phyloP scores from a whole-genome alignment of 2,888 invertebrate genomes.

The Eugnorisma glareosa region DNA sequence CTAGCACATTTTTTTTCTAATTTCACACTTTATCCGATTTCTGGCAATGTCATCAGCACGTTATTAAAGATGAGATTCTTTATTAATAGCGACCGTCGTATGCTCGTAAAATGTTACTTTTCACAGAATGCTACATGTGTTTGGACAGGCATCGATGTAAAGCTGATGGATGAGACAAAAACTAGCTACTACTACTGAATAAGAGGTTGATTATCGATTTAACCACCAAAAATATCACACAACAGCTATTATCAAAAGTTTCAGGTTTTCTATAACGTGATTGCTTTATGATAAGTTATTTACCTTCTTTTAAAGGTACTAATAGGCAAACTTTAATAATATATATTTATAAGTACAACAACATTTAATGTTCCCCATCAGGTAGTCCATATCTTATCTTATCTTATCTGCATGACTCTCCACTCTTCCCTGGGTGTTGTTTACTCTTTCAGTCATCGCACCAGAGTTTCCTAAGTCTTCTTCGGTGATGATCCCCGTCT shows the following conservation, averaged over 20 bases:
- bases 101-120: constrained; percentile 57
- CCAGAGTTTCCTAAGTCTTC: neutral
- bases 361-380: neutral
- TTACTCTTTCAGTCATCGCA: neutral
- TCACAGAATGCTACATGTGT: constrained; percentile 35
- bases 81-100: constrained; percentile 44
- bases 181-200: neutral
- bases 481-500: neutral
- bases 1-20: neutral
- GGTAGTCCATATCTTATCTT: neutral
- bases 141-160: constrained; percentile 22
- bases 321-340: neutral
- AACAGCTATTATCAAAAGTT: neutral
- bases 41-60: neutral
- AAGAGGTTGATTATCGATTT: neutral
- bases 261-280: neutral
- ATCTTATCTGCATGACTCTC: too few relatives aligned
- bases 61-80: constrained; percentile 41
- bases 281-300: neutral
- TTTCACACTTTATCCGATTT: neutral
- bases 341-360: neutral
- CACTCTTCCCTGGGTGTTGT: neutral
- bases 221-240: neutral
- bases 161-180: neutral
- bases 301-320: neutral